Conservation (phyloP, 2,888 invertebrate genomes). For the Caradrina kadenii region DNA sequence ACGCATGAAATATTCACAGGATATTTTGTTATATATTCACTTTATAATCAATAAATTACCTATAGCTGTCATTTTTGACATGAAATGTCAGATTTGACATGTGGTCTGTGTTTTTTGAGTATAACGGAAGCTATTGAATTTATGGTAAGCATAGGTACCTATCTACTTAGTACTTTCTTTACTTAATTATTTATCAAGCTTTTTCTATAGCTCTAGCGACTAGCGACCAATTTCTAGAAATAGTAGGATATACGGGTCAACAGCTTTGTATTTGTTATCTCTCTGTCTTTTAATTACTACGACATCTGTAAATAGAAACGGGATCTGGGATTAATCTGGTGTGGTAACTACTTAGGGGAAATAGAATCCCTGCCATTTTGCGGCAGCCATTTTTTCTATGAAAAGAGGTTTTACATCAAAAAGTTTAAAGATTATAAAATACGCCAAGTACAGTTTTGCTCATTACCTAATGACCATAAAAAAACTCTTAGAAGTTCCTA, state of each 20-base stretch:
- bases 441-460: slow-evolving; percentile 19
- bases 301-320: not conserved
- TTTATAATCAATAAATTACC: too few relatives aligned
- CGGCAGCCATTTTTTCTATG: not conserved
- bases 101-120: not conserved
- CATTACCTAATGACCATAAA: slow-evolving; percentile 34
- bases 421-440: slow-evolving; percentile 7
- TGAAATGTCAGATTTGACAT: not conserved
- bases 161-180: too few relatives aligned
- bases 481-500: slow-evolving; percentile 13
- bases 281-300: not conserved
- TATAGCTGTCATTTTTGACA: not conserved
- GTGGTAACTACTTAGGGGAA: not conserved
- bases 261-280: not conserved
- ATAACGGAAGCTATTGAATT: not conserved
- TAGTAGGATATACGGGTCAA: not conserved
- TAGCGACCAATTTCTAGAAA: not conserved
- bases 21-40: too few relatives aligned
- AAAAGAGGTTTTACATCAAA: not conserved
- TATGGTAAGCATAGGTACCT: too few relatives aligned
- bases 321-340: not conserved
- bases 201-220: too few relatives aligned
- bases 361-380: not conserved
- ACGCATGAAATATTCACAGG: too few relatives aligned
- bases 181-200: too few relatives aligned